phyloP scores from a whole-genome alignment of 2,888 invertebrate genomes.

The Rutpela maculata region DNA sequence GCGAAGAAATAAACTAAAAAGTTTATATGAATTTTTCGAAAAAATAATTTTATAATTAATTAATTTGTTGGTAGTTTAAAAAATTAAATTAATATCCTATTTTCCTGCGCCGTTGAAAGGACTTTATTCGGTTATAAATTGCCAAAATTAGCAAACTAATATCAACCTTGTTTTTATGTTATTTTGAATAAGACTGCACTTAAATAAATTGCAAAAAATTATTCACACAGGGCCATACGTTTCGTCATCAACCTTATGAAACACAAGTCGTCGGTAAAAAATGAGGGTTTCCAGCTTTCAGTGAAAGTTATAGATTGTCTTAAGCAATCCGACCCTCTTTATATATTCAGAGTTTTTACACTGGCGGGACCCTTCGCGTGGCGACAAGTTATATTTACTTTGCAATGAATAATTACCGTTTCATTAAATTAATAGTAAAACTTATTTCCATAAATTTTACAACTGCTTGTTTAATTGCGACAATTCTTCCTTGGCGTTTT shows the following conservation, averaged over 20 bases:
- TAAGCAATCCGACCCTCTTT: conserved; percentile 52
- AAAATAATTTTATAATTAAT: too few species aligned
- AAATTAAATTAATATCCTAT: neutral
- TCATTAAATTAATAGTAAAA: conserved; percentile 43
- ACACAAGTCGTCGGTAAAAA: conserved; percentile 59
- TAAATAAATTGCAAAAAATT: conserved; percentile 47
- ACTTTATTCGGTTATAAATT: neutral
- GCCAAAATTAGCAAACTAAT: conserved; percentile 27
- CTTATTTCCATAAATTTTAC: conserved; percentile 37
- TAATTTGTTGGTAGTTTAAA: neutral
- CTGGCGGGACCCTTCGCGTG: conserved; percentile 11
- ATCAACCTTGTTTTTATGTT: conserved; percentile 30
- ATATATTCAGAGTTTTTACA: conserved; percentile 42
- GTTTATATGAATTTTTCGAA: too few species aligned
- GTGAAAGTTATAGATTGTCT: conserved; percentile 58
- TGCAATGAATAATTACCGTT: conserved; percentile 42
- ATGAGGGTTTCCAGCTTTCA: conserved; percentile 53
- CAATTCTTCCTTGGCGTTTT: neutral
- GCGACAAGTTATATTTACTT: conserved; percentile 32
- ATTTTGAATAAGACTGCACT: conserved; percentile 37
- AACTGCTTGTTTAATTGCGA: conserved; percentile 16
- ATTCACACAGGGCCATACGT: conserved; percentile 39
- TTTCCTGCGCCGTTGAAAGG: conserved; percentile 4
- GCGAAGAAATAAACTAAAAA: too few species aligned
- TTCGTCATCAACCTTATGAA: conserved; percentile 53